A percentile compares a stretch with the other conserved stretches of the same genome.
Conservation (phyloP, 1,140 invertebrate species). For the Achroia grisella region DNA sequence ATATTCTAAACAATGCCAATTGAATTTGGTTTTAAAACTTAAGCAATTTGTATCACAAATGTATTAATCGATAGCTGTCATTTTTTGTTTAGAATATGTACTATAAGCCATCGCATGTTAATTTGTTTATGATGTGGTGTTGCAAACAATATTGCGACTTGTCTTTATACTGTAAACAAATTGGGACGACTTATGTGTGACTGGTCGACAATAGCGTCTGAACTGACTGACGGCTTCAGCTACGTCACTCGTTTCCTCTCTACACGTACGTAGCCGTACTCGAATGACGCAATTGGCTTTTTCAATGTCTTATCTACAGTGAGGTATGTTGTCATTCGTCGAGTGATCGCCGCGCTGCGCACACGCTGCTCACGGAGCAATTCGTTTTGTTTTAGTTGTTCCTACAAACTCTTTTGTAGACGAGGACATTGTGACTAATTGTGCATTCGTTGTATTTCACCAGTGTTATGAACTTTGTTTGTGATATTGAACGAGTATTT, state of each 20-base stretch:
- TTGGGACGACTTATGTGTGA: conserved; percentile 40
- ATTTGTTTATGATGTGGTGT: too few relatives aligned
- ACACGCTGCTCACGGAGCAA: conserved; percentile 31
- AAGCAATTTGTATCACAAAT: too few relatives aligned
- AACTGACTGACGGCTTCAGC: conserved; percentile 47
- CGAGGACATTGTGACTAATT: conserved; percentile 63
- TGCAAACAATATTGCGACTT: background rate
- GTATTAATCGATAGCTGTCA: too few relatives aligned
- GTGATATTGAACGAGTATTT: conserved; percentile 42
- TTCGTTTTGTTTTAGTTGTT: conserved; percentile 56
- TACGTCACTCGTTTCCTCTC: conserved; percentile 66
- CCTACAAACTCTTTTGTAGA: conserved; percentile 35
- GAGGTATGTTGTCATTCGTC: conserved; percentile 66
- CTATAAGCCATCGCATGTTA: too few relatives aligned
- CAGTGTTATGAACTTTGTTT: conserved; percentile 58
- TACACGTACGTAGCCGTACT: conserved; percentile 58
- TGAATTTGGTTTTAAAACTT: too few relatives aligned
- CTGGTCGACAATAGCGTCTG: conserved; percentile 44
- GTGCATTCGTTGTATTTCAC: conserved; percentile 43
- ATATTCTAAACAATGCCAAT: too few relatives aligned
- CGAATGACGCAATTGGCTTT: conserved; percentile 70
- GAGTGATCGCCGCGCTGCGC: conserved; percentile 55
- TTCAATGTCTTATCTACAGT: conserved; percentile 70
- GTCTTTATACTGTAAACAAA: conserved; percentile 50
- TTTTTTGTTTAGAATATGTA: too few relatives aligned